Evolutionary conservation across 2,888 invertebrate species (phyloP).

Genomic region (Therioaphis trifolii): DNA sequence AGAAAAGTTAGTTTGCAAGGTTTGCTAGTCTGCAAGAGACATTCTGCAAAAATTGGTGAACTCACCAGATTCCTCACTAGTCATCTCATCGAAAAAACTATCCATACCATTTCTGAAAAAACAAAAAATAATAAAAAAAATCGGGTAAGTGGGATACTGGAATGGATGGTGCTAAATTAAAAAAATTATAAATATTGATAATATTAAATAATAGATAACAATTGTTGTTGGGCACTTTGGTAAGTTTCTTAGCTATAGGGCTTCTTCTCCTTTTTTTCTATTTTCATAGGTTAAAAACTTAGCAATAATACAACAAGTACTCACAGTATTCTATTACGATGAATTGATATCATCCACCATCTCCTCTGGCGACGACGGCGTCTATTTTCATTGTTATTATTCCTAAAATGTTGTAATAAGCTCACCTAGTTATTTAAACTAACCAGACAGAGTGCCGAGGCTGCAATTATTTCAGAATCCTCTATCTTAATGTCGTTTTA

Average conservation of each 20-base stretch:
- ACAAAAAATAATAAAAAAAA: constrained; percentile 22
- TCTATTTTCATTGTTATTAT: no score
- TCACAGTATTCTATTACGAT: no score
- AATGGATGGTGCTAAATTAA: neutral
- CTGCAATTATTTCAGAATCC: constrained; percentile 25
- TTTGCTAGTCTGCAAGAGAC: constrained; percentile 37
- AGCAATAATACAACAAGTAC: no score
- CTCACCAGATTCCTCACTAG: constrained; percentile 26
- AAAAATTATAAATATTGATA: neutral
- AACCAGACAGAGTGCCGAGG: constrained; percentile 18
- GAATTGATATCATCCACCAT: no score
- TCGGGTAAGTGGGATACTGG: no score
- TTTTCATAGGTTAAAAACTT: no score
- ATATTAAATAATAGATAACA: no score
- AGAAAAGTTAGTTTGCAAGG: constrained; percentile 24
- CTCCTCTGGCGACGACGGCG: no score
- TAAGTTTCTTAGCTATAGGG: no score
- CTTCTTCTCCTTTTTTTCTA: no score
- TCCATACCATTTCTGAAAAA: constrained; percentile 30
- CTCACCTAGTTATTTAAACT: constrained; percentile 22
- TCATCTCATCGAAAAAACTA: constrained; percentile 32
- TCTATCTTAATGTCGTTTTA: constrained; percentile 4
- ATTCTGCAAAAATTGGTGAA: constrained; percentile 30
- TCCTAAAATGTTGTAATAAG: neutral
- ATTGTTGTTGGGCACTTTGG: no score